Evolutionary conservation across 2,888 invertebrate genomes (phyloP).

Genomic region (Melanchra persicariae): DNA sequence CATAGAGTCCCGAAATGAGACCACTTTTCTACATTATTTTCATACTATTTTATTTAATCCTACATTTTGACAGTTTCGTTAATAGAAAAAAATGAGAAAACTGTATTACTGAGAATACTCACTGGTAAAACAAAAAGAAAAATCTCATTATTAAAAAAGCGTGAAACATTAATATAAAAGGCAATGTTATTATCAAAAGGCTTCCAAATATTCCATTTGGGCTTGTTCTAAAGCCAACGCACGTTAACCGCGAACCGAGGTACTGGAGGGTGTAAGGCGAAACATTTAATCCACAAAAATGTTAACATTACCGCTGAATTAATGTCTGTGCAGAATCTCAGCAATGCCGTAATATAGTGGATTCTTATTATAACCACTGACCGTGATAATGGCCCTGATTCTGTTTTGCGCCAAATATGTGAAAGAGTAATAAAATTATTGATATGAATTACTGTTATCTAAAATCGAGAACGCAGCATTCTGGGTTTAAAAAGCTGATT

Average conservation of each 20-base stretch:
- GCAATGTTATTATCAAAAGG: slow-evolving; percentile 48
- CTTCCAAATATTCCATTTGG: slow-evolving; percentile 52
- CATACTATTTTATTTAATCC: slow-evolving; percentile 13
- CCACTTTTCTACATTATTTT: slow-evolving; percentile 13
- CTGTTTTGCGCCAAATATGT: slow-evolving; percentile 6
- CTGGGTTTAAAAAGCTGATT: too few relatives aligned
- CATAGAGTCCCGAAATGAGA: slow-evolving; percentile 6
- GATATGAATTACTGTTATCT: neutral
- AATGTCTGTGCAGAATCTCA: slow-evolving; percentile 34
- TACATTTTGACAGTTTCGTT: slow-evolving; percentile 21
- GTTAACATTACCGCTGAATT: slow-evolving; percentile 44
- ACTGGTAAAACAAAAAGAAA: slow-evolving; percentile 11
- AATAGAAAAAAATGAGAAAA: slow-evolving; percentile 20
- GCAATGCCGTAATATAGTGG: slow-evolving; percentile 21
- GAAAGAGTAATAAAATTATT: slow-evolving; percentile 15
- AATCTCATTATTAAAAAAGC: slow-evolving; percentile 19
- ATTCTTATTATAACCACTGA: slow-evolving; percentile 37
- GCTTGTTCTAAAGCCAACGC: slow-evolving; percentile 41
- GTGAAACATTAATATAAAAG: slow-evolving; percentile 17
- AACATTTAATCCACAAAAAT: slow-evolving; percentile 51
- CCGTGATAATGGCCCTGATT: slow-evolving; percentile 55
- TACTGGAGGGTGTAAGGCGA: slow-evolving; percentile 27
- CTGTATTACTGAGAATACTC: neutral
- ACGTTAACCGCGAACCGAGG: slow-evolving; percentile 26
- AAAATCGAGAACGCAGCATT: neutral